Base-by-base conservation (phyloP, 1,140 invertebrate genomes). In the Sipha flava region DNA sequence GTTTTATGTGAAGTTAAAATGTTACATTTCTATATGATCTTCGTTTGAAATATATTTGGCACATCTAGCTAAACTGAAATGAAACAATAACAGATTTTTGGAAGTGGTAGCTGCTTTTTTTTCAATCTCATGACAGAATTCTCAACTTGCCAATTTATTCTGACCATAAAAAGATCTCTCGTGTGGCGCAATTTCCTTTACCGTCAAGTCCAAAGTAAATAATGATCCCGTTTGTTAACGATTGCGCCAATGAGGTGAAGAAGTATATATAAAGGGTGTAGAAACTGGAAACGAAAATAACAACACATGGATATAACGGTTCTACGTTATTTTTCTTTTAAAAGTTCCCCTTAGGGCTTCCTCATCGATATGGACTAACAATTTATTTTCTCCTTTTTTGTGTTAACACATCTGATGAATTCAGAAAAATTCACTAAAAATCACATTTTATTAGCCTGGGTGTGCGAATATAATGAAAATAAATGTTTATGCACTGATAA, bases 121-220 rank as follows among this genome's bases (percentile, higher is more conserved):
- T 66, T 40, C 29, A n/a, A 31, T 31, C 37, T 66, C 34, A 14
- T 0, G 26, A n/a, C 66, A n/a, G 23, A 47, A 47, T 47, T 47
- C 43, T 43, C 66, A 7, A 29, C 40, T 70, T 47, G 6, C 66
- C 66, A 47, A 70, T 45, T 70, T 70, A 70, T 70, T 47, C 23
- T 47, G 66, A 70, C 66, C 66, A 29, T 70, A 70, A 47, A 70
- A 70, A 70, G 23, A 70, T 47, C 40, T 45, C 40, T 47, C 26
- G 21, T n/a, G 66, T n/a, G 66, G 45, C 23, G 43, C 66, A 47
- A 70, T 70, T 70, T 45, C 66, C 66, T 70, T 18, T 29, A 47
- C 66, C 66, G 66, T 70, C 66, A 70, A 47, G 66, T 70, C 23
- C 14, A 70, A 70, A 70, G 66, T 70, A 70, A 70, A 70, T 70